Conservation (phyloP, 2,113 vertebrate species). For the Channa argus region DNA sequence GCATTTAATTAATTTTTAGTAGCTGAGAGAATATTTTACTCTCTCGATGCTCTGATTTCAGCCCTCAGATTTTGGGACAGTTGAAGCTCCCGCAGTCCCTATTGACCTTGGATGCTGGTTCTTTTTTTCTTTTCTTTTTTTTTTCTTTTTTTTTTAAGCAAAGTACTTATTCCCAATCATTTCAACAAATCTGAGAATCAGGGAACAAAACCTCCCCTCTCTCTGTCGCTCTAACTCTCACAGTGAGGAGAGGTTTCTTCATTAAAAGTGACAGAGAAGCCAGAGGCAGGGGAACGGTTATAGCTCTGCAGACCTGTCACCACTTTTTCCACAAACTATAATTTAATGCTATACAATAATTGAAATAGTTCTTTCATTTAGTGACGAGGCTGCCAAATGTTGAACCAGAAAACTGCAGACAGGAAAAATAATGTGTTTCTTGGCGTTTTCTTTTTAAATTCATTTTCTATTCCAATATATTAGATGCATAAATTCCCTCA, state of each 20-base stretch:
- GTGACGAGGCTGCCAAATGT: conserved; percentile 81
- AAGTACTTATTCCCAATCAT: conserved; percentile 41
- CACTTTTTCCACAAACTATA: conserved; percentile 75
- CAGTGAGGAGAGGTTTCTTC: conserved; percentile 74
- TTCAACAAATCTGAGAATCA: conserved; percentile 61
- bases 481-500: conserved; percentile 78
- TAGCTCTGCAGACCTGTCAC: conserved; percentile 80
- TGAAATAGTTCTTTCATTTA: conserved; percentile 83
- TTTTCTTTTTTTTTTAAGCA: neutral
- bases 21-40: conserved; percentile 25
- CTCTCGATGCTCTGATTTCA: conserved; percentile 3
- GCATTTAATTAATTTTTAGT: conserved; percentile 43
- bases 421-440: conserved; percentile 78
- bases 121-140: neutral
- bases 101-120: conserved; percentile 51
- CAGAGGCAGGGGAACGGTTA: conserved; percentile 75
- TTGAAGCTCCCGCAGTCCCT: conserved; percentile 20
- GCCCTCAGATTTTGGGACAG: conserved; percentile 20
- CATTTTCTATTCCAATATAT: conserved; percentile 81
- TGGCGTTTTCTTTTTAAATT: conserved; percentile 76
- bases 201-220: conserved; percentile 54
- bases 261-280: conserved; percentile 81
- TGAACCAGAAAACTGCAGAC: conserved; percentile 80
- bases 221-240: conserved; percentile 36
- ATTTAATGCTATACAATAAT: conserved; percentile 80